A percentile compares a stretch with the other conserved stretches of the same genome.
Evolutionary conservation across 1,140 invertebrate genomes (phyloP).

Genomic region (Saccostrea echinata): DNA sequence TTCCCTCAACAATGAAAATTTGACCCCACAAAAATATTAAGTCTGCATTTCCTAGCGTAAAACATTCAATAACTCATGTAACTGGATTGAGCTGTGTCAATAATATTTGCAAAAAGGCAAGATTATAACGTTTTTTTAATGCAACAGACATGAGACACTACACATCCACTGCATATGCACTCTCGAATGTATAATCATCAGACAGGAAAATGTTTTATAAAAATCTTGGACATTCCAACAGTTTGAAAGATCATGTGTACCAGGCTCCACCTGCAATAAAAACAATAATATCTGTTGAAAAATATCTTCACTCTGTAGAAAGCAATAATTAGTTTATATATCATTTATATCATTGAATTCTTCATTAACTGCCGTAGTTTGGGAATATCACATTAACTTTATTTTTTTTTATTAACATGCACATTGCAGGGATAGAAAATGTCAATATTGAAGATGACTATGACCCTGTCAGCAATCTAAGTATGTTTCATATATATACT

Average conservation of each 20-base stretch:
- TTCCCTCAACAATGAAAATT: neutral
- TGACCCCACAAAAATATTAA: too few species aligned
- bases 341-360: too few species aligned
- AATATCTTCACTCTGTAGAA: neutral
- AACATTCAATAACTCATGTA: slow-evolving; percentile 53
- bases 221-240: slow-evolving; percentile 57
- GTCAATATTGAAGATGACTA: too few species aligned
- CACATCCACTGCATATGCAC: slow-evolving; percentile 42
- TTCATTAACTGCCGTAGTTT: too few species aligned
- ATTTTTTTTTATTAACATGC: too few species aligned
- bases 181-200: slow-evolving; percentile 46
- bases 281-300: slow-evolving; percentile 53
- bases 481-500: too few species aligned
- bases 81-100: slow-evolving; percentile 51
- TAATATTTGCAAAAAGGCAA: neutral
- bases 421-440: too few species aligned
- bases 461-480: too few species aligned
- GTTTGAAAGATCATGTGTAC: slow-evolving; percentile 59
- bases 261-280: slow-evolving; percentile 53
- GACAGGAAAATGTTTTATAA: slow-evolving; percentile 56
- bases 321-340: too few species aligned
- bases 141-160: slow-evolving; percentile 58
- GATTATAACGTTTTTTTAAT: slow-evolving; percentile 35
- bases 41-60: slow-evolving; percentile 56
- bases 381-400: too few species aligned